Base-by-base conservation (phyloP, 2,888 invertebrate genomes). In the Perdita meconis region DNA sequence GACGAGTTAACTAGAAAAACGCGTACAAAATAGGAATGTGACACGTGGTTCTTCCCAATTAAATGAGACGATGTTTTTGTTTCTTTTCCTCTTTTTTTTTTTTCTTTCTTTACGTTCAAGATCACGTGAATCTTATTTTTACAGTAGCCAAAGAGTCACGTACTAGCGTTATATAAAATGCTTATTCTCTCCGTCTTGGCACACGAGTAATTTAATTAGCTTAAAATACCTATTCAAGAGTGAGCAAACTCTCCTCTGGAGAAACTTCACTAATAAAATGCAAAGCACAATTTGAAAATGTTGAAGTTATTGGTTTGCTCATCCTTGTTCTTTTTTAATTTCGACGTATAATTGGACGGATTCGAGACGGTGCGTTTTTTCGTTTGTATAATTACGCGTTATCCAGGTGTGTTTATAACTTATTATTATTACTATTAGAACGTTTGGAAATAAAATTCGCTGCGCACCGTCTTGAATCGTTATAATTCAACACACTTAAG, bases 11-110 rank as follows among this genome's bases (percentile, higher is more conserved):
- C 84, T 87, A 86, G 78, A 86, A 88, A 86, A 86, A 81, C 80
- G 78, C 82, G 79, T 88, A 88, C 67, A 87, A 87, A 87, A 85
- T 86, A 87, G 88, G 87, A 87, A 87, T 87, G 82, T 88, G 57
- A 79, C 81, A 76, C 68, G 83, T 71, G 67, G 66, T 64, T 71
- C 40, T 51, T 67, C 26, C 57, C 47, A 34, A 55, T 24, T 36
- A 26, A 47, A 38, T 44, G 22, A 69, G 57, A 38, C 38, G 36
- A 67, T 36, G 22, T 55, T 16, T 34, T 16, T 16, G 16, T 30
- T 5, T n/a, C 13, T 2, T 42, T 10, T 19, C 40, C n/a, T 1
- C 3, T 13, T 10, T 24, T 30, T 12, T 47, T 47, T 10, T 13
- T 34, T 40, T 47, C n/a, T 2, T 16, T 1, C n/a, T 6, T 13